A percentile compares a stretch with the other conserved stretches of the same genome.
Evolutionary conservation across 2,888 invertebrate species (phyloP).

Genomic region (Morpho deidamia): DNA sequence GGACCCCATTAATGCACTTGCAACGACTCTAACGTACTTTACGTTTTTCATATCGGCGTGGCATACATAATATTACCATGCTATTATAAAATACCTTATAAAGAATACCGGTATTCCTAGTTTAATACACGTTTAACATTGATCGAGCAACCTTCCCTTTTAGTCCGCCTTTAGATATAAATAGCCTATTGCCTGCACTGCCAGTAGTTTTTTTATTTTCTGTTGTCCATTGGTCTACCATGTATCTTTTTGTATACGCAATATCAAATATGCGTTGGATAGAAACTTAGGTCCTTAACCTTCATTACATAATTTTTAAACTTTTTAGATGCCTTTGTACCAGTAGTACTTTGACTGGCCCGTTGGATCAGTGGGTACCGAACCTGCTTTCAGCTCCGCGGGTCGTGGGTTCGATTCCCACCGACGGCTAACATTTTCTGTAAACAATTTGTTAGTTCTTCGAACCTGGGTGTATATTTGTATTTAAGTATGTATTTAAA

Average conservation of each 20-base stretch:
- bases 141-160: slow-evolving; percentile 39
- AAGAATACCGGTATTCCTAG: slow-evolving; percentile 33
- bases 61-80: slow-evolving; percentile 19
- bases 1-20: slow-evolving; percentile 8
- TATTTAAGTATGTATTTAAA: no score
- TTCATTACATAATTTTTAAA: no score
- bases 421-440: no score
- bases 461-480: no score
- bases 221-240: slow-evolving; percentile 18
- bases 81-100: slow-evolving; percentile 32
- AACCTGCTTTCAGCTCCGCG: no score
- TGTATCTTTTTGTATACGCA: slow-evolving; percentile 10
- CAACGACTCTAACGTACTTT: slow-evolving; percentile 5
- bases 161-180: slow-evolving; percentile 31
- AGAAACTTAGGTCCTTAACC: slow-evolving; percentile 4
- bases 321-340: no score
- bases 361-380: no score
- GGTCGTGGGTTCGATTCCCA: no score
- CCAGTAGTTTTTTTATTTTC: slow-evolving; percentile 18
- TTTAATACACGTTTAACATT: slow-evolving; percentile 24
- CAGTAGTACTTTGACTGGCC: no score
- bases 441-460: no score
- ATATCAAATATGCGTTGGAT: neutral
- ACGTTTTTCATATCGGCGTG: slow-evolving; percentile 12
- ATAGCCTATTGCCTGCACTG: slow-evolving; percentile 23